Base-by-base conservation (phyloP, 2,797 vertebrate species). In the Synanceia verrucosa region DNA sequence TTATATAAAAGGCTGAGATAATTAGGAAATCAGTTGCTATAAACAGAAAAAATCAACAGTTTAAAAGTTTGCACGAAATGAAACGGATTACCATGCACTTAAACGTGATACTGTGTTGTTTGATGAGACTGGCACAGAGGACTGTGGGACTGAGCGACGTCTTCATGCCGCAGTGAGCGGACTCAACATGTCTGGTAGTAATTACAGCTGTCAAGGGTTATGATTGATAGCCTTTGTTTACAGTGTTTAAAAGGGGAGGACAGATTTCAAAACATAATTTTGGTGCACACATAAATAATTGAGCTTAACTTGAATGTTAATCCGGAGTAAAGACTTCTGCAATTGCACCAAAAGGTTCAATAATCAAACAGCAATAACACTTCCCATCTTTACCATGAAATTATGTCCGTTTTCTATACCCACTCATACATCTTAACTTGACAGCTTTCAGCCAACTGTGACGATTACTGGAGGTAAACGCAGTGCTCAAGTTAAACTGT, bases 211-310 rank as follows among this genome's bases (percentile, higher is more conserved):
- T 90, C 92, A 67, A 60, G 76, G 73, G 81, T 94, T 93, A 94
- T 94, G 94, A 95, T 94, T 87, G 91, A 95, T 94, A 84, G 91
- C 88, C 90, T 94, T 94, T 95, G 93, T 94, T 95, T 94, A 94
- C 93, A 87, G 65, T 93, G 92, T 93, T 95, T 95, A 92, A 93
- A 94, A 87, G 73, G 73, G 70, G 86, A 86, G 16, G 92, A 86
- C 90, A 86, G 85, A 90, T 93, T 93, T 94, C 85, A 94, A 95
- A 95, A 94, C 94, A 93, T 89, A 74, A 82, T 85, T 92, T 81
- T 73, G 83, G 68, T 85, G 79, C 83, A 89, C 84, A 93, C 78
- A 91, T 92, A 94, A 95, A 94, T 94, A 94, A 91, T 83, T 77
- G 70, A 84, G 87, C 77, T 84, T 79, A 89, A 90, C 86, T 73